Percentiles rank a stretch among this genome's conserved stretches.
Evolutionary conservation across 2,113 vertebrate species (phyloP).

Genomic region (Scolopax mira): DNA sequence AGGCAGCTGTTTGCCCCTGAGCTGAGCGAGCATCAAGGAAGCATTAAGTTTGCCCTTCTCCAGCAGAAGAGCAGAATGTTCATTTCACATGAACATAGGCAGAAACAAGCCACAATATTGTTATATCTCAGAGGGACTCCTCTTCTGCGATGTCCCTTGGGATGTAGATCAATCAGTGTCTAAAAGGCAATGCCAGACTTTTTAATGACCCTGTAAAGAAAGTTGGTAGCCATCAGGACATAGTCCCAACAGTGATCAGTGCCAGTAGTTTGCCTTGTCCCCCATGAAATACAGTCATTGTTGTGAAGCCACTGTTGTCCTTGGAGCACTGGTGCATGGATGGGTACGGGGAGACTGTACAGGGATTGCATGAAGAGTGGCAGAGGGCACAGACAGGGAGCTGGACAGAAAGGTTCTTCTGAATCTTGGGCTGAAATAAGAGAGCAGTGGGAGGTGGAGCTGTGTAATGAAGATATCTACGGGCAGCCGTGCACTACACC

Average conservation of each 20-base stretch:
- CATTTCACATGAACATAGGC: not conserved
- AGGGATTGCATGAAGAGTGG: not conserved
- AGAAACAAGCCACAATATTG: not conserved
- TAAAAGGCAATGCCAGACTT: not conserved
- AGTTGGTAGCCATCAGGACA: not conserved
- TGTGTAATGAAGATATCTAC: not conserved
- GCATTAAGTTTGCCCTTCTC: not conserved
- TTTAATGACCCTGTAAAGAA: not conserved
- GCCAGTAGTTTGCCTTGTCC: not conserved
- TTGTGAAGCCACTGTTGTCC: not conserved
- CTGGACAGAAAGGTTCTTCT: not conserved
- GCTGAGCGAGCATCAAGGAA: not conserved
- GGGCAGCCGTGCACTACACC: not conserved
- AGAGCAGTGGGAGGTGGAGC: not conserved
- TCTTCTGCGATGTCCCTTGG: not conserved
- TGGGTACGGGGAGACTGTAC: not conserved
- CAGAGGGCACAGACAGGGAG: not conserved
- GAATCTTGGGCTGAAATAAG: not conserved
- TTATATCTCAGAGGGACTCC: not conserved
- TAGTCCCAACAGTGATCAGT: not conserved
- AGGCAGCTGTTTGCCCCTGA: not conserved
- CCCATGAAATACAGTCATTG: not conserved
- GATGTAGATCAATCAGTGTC: not conserved
- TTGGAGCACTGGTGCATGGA: not conserved
- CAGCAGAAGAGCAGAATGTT: not conserved